Conservation (phyloP, 2,113 vertebrate genomes). For the Turnix velox region DNA sequence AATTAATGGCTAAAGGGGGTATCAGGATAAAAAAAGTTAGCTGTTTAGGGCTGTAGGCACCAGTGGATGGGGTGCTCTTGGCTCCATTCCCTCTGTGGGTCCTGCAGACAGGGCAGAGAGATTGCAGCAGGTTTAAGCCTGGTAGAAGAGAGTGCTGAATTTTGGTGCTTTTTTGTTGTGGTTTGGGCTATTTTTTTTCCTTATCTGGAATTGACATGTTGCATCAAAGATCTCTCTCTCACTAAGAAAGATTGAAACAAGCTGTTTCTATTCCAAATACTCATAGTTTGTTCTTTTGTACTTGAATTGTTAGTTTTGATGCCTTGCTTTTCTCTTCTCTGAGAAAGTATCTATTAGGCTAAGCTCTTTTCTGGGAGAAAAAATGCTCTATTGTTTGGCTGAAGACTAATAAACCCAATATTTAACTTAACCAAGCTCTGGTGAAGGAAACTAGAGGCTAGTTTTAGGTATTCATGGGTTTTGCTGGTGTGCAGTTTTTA, state of each 20-base stretch:
- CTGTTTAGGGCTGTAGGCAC: not conserved
- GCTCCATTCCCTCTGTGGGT: not conserved
- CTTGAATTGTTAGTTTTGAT: not conserved
- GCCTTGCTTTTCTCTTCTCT: not conserved
- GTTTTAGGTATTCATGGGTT: accelerated
- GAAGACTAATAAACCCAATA: not conserved
- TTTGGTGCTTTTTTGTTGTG: not conserved
- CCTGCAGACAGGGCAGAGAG: not conserved
- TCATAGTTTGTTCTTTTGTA: not conserved
- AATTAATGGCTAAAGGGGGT: not conserved
- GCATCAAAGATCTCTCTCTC: not conserved
- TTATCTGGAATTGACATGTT: not conserved
- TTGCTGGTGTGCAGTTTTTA: not conserved
- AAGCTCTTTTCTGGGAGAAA: not conserved
- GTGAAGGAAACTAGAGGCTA: not conserved
- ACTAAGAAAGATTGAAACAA: not conserved
- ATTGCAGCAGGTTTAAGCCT: not conserved
- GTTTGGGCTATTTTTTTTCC: not conserved
- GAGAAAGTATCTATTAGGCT: not conserved
- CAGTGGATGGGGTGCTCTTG: accelerated
- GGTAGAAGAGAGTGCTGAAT: not conserved
- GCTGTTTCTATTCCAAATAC: not conserved
- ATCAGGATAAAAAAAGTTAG: not conserved
- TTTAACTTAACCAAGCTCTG: not conserved
- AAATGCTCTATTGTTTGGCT: not conserved